phyloP scores from a whole-genome alignment of 2,797 vertebrate genomes.

The Anguilla marmorata region DNA sequence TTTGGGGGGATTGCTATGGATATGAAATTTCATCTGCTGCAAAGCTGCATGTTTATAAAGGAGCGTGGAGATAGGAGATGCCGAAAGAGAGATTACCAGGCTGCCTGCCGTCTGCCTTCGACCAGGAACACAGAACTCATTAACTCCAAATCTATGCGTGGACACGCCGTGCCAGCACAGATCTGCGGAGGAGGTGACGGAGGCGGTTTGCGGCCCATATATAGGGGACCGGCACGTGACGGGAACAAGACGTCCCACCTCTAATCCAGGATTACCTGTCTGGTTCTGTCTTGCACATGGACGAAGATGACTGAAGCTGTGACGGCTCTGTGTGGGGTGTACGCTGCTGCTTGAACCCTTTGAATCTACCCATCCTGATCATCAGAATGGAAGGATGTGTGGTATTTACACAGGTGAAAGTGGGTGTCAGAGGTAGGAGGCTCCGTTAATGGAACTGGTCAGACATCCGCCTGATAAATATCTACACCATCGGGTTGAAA shows the following conservation, averaged over 20 bases:
- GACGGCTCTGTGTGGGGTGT: slow-evolving; percentile 31
- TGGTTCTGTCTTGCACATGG: slow-evolving; percentile 42
- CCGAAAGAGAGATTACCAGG: slow-evolving; percentile 47
- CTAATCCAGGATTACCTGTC: slow-evolving; percentile 70
- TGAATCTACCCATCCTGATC: not conserved
- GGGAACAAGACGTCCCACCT: slow-evolving; percentile 39
- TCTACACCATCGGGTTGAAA: not conserved
- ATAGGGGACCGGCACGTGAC: slow-evolving; percentile 55
- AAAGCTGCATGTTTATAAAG: slow-evolving; percentile 56
- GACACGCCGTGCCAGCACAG: slow-evolving; percentile 57
- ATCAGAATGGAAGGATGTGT: not conserved
- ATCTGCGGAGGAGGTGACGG: slow-evolving; percentile 54
- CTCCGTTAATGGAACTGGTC: not conserved
- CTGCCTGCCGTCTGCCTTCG: slow-evolving; percentile 53
- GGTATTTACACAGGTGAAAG: slow-evolving; percentile 17
- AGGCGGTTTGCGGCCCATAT: slow-evolving; percentile 54
- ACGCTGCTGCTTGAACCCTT: not conserved
- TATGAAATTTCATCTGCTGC: slow-evolving; percentile 52
- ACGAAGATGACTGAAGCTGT: slow-evolving; percentile 44
- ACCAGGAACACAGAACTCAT: slow-evolving; percentile 71
- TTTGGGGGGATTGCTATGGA: slow-evolving; percentile 49
- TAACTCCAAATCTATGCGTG: slow-evolving; percentile 66
- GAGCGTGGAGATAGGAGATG: slow-evolving; percentile 41
- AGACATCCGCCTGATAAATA: not conserved
- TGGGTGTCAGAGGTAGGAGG: not conserved